Percentiles rank a stretch among this genome's conserved stretches.
These are phyloP conservation scores for Melanotaenia boesemani DNA, from an alignment of 2,797 vertebrate genomes.

Conservation along the genomic window DNA sequence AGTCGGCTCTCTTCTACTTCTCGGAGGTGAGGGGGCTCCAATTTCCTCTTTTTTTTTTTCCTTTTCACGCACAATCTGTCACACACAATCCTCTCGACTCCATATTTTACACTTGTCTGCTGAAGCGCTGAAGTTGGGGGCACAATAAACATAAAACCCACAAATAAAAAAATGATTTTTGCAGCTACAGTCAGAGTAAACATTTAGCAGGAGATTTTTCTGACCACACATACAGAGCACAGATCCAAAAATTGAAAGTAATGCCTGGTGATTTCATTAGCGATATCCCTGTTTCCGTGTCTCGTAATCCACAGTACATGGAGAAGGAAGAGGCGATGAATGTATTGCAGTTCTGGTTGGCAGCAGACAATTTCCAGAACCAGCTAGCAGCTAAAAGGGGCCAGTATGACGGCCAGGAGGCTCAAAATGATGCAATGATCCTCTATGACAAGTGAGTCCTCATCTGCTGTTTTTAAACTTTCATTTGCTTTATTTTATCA, in stretches of 20 bases:
- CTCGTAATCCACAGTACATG: constrained; percentile 88
- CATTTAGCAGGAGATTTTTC: neutral
- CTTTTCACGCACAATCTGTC: neutral
- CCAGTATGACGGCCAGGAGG: constrained; percentile 98
- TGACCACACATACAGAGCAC: neutral
- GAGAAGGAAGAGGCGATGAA: constrained; percentile 99
- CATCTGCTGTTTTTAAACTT: neutral
- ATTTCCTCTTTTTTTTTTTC: neutral
- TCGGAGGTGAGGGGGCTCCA: constrained; percentile 90
- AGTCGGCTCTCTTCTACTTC: constrained; percentile 99
- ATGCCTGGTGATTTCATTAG: neutral
- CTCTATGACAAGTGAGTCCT: constrained; percentile 95
- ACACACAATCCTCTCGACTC: neutral
- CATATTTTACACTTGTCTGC: neutral
- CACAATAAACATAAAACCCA: neutral
- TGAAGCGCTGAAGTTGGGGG: neutral
- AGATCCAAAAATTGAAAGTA: neutral
- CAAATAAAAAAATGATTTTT: neutral
- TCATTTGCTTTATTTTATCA: neutral
- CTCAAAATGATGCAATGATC: constrained; percentile 99
- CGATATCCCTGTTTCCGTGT: neutral
- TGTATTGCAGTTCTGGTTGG: constrained; percentile 97
- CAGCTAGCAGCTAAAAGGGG: constrained; percentile 97
- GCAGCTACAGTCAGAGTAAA: neutral
- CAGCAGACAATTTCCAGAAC: constrained; percentile 98